Base-by-base conservation (phyloP, 2,113 vertebrate genomes). In the Prolemur simus region DNA sequence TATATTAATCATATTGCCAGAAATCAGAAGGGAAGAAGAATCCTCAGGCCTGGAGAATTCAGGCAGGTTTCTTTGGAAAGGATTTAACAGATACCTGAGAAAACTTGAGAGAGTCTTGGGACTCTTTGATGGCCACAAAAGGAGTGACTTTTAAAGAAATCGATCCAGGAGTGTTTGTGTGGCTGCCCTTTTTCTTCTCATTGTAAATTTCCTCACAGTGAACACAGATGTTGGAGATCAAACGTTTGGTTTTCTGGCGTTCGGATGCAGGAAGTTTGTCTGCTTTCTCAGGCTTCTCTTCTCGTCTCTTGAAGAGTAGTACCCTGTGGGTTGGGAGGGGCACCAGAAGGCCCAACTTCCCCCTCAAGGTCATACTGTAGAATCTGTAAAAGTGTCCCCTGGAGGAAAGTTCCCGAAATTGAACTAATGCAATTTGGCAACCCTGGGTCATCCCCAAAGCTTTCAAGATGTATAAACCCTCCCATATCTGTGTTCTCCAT, bases 71-170 rank as follows among this genome's bases (percentile, higher is more conserved):
- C 54, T 87, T 66, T 86, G 60, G 64, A 81, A 87, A 85, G 25
- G 29, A 63, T 86, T 86, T 86, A 77, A 78, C 29, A 88, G 21
- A 27, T 54, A 56, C 0, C 42, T 66, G 18, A 93, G 91, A 92
- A 94, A 90, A 49, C n/a, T 49, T 39, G n/a, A 45, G 11, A 32
- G 42, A 21, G 3, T 60, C 73, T 88, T 78, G 54, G 76, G 89
- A 77, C 39, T 85, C 64, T 25, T 39, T 37, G 39, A 60, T 4
- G 23, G 66, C 60, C 87, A 82, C 23, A 18, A 37, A 74, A 93
- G 60, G 21, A 89, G 32, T 42, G 95, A 78, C 37, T 95, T 94
- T 66, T 71, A 77, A 86, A 81, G 64, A 92, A 84, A 94, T 92
- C 0, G 0, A 91, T 68, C 76, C 54, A 68, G 66, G 39, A 88